Conservation (phyloP, 2,888 invertebrate species). For the Petrolisthes manimaculis region DNA sequence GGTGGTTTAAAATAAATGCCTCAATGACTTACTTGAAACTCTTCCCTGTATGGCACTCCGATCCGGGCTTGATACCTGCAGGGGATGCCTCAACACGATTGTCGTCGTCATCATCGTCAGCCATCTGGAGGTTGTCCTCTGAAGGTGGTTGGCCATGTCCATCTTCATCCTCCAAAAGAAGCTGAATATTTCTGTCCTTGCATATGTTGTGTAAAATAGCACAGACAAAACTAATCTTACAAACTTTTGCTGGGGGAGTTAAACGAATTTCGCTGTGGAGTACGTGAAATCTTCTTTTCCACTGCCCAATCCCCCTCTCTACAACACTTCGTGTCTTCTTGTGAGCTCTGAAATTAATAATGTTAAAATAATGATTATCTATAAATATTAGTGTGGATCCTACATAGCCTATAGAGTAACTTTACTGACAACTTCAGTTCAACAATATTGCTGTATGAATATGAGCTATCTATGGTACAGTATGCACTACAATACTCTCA, state of each 20-base stretch:
- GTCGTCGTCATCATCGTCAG: neutral
- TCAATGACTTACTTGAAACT: no score
- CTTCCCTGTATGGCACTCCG: no score
- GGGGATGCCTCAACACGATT: neutral
- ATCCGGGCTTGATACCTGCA: neutral
- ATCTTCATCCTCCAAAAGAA: neutral
- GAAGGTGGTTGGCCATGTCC: neutral
- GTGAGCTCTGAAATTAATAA: neutral
- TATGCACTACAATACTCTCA: no score
- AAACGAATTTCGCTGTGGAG: neutral
- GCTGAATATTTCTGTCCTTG: neutral
- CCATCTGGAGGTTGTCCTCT: neutral
- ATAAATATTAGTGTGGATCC: no score
- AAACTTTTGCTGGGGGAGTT: neutral
- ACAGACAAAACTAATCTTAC: neutral
- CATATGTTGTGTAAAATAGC: neutral
- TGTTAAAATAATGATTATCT: neutral
- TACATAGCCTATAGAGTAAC: no score
- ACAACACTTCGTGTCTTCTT: constrained; percentile 1
- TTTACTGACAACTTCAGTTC: no score
- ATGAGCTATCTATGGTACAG: no score
- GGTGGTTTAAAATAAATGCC: no score
- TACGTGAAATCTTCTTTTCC: neutral
- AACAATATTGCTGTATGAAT: no score
- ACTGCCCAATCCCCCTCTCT: neutral